These are phyloP conservation scores for Ceyx melanurus DNA, from an alignment of 2,113 vertebrate genomes.

Conservation along the genomic window DNA sequence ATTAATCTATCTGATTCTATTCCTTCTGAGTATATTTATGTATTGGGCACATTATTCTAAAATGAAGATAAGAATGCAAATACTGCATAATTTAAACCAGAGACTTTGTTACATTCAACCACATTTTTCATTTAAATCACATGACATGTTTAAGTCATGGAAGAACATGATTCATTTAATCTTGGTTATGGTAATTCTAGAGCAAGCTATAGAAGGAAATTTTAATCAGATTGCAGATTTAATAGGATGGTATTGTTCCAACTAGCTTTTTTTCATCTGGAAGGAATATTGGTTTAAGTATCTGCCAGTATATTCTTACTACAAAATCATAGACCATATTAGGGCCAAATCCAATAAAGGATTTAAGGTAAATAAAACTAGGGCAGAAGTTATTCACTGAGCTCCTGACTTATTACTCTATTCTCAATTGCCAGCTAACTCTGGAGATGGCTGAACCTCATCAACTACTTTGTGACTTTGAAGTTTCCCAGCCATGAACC, in stretches of 20 bases:
- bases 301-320: neutral
- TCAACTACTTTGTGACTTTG: neutral
- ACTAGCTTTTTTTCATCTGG: conserved; percentile 14
- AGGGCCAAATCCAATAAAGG: neutral
- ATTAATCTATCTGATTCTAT: neutral
- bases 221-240: conserved; percentile 15
- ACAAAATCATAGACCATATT: neutral
- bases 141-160: neutral
- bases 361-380: neutral
- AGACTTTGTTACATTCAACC: neutral
- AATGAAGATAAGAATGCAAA: conserved; percentile 1
- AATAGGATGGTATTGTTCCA: conserved; percentile 2
- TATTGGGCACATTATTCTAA: neutral
- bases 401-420: neutral
- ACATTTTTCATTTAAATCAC: conserved; percentile 22
- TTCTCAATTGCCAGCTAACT: neutral
- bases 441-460: neutral
- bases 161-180: conserved; percentile 18
- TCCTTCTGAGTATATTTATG: neutral
- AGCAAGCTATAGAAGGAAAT: neutral
- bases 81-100: conserved; percentile 20
- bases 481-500: neutral
- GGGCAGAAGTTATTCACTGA: neutral
- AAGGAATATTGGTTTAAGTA: conserved; percentile 10
- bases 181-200: conserved; percentile 5